phyloP scores from a whole-genome alignment of 2,113 vertebrate genomes.

The Eudyptes chrysolophus region DNA sequence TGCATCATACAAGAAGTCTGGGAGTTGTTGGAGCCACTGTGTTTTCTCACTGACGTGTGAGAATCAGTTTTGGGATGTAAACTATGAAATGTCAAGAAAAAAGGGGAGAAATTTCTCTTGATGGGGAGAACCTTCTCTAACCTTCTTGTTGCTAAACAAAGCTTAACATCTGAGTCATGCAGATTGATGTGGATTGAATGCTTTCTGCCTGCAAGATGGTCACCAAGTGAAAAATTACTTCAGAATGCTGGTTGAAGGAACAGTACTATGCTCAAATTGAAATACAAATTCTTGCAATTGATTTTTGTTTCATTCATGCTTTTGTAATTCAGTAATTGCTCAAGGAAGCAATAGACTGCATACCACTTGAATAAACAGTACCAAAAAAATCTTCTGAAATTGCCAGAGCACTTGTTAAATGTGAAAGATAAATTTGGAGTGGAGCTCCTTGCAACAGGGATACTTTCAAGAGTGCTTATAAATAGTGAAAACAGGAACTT shows the following conservation, averaged over 20 bases:
- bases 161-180: background rate
- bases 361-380: background rate
- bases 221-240: background rate
- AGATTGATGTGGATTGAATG: background rate
- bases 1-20: background rate
- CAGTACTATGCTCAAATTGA: background rate
- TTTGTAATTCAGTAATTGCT: background rate
- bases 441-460: background rate
- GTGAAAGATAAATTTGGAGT: background rate
- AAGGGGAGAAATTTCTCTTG: background rate
- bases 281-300: background rate
- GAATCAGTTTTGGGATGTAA: background rate
- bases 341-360: background rate
- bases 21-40: background rate
- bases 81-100: background rate
- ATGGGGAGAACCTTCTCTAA: background rate
- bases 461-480: background rate
- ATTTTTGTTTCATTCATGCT: conserved; percentile 5
- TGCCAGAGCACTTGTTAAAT: background rate
- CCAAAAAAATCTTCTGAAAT: background rate
- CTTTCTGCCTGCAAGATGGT: background rate
- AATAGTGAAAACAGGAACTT: conserved; percentile 5
- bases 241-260: background rate
- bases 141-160: background rate
- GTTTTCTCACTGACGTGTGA: background rate